Conservation (phyloP, 2,113 vertebrate genomes). For the Oryzias javanicus region DNA sequence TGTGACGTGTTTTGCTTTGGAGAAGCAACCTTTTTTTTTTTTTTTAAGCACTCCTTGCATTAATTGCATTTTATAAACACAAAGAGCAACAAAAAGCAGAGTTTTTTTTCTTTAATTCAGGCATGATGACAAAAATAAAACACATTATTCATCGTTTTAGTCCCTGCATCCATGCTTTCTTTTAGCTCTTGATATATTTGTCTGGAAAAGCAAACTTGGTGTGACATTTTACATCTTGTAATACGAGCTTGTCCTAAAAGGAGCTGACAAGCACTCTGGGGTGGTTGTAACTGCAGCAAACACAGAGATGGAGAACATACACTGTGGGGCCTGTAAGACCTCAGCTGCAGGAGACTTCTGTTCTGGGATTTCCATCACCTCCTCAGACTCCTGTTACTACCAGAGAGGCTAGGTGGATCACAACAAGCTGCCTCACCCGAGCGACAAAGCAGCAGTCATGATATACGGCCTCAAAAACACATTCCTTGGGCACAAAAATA, state of each 20-base stretch:
- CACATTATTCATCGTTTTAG: not conserved
- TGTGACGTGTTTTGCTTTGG: conserved; percentile 17
- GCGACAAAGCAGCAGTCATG: conserved; percentile 39
- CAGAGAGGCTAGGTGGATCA: conserved; percentile 37
- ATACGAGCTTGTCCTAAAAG: conserved; percentile 61
- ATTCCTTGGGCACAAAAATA: conserved; percentile 16
- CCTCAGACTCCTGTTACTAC: conserved; percentile 47
- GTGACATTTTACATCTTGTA: conserved; percentile 71
- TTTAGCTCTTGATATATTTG: conserved; percentile 26
- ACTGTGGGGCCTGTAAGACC: conserved; percentile 44
- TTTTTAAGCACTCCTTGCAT: conserved; percentile 19
- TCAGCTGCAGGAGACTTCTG: conserved; percentile 23
- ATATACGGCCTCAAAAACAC: conserved; percentile 42
- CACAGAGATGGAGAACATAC: conserved; percentile 30
- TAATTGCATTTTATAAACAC: conserved; percentile 15
- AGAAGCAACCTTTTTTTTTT: conserved; percentile 17
- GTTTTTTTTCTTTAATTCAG: conserved; percentile 6
- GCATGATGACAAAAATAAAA: not conserved
- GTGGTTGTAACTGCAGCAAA: conserved; percentile 54
- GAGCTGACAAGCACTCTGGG: conserved; percentile 68
- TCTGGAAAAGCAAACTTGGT: conserved; percentile 50
- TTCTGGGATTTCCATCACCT: conserved; percentile 52
- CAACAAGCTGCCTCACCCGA: conserved; percentile 47
- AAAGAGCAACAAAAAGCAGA: not conserved
- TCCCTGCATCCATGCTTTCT: conserved; percentile 31